Percentiles rank a stretch among this genome's conserved stretches.
phyloP scores from a whole-genome alignment of 2,888 invertebrate genomes.

The Oxycera nigricornis region DNA sequence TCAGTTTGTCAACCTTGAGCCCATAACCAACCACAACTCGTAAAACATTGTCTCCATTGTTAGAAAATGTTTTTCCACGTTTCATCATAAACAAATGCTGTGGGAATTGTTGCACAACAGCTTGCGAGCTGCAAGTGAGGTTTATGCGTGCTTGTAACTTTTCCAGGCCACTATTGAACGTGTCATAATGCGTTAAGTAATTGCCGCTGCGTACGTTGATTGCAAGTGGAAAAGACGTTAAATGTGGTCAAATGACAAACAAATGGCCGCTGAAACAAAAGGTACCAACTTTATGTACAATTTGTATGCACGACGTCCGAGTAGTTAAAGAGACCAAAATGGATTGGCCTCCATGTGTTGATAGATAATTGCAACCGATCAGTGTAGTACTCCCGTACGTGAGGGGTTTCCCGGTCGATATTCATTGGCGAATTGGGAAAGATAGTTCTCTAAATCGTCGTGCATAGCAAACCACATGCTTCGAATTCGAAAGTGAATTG shows the following conservation, averaged over 20 bases:
- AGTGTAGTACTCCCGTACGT: background rate
- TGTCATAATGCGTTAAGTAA: slow-evolving; percentile 21
- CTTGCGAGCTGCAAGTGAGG: background rate
- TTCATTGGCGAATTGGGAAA: background rate
- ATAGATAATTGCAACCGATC: background rate
- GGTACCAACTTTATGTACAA: background rate
- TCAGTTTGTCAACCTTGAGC: slow-evolving; percentile 12
- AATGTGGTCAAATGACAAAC: slow-evolving; percentile 4
- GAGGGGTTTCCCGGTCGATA: background rate
- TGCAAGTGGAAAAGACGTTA: slow-evolving; percentile 3
- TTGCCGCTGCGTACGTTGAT: background rate
- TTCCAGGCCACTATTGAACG: slow-evolving; percentile 21
- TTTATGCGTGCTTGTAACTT: slow-evolving; percentile 22
- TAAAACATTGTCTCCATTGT: slow-evolving; percentile 2
- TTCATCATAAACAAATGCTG: background rate
- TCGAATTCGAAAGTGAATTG: too few species aligned
- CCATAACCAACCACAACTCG: slow-evolving; percentile 9
- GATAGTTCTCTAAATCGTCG: too few species aligned
- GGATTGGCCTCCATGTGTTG: background rate
- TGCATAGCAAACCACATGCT: too few species aligned
- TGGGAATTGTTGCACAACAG: background rate
- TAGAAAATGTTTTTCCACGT: background rate
- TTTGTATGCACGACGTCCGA: background rate
- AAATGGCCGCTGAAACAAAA: background rate
- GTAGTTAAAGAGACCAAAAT: background rate